Conservation (phyloP, 2,888 invertebrate genomes). For the Tuberolachnus salignus region DNA sequence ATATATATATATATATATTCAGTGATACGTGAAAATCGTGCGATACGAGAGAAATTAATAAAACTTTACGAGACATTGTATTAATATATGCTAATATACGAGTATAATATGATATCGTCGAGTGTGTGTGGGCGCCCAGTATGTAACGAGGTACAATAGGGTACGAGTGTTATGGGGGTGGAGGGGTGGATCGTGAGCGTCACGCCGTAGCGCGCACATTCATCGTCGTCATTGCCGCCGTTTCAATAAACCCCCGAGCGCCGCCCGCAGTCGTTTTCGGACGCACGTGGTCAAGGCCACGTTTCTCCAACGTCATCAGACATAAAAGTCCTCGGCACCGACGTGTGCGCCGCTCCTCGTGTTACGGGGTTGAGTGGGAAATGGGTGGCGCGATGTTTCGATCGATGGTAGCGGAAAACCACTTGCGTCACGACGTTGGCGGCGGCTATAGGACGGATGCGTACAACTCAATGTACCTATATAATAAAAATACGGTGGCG, state of each 20-base stretch:
- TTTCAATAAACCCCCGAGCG: slow-evolving; percentile 25
- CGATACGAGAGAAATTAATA: no score
- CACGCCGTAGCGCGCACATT: slow-evolving; percentile 9
- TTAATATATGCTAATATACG: no score
- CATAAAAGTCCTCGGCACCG: slow-evolving; percentile 10
- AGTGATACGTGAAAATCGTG: no score
- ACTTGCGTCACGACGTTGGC: slow-evolving; percentile 38
- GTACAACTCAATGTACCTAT: no score
- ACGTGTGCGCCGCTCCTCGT: not conserved
- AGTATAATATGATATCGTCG: no score
- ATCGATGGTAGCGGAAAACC: slow-evolving; percentile 37
- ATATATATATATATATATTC: no score
- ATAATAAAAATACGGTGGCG: no score
- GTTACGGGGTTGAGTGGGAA: slow-evolving; percentile 11
- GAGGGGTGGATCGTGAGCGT: not conserved
- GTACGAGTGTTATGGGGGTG: not conserved
- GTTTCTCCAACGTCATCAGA: slow-evolving; percentile 34
- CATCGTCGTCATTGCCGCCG: not conserved
- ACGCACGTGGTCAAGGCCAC: slow-evolving; percentile 53
- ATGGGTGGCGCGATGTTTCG: slow-evolving; percentile 1
- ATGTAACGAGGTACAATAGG: no score
- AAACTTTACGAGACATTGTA: no score
- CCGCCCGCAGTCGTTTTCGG: slow-evolving; percentile 16
- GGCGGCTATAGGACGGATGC: slow-evolving; percentile 16
- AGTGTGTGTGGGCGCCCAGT: no score